Evolutionary conservation across 2,888 invertebrate species (phyloP).

Genomic region (Andrena chrysosceles): DNA sequence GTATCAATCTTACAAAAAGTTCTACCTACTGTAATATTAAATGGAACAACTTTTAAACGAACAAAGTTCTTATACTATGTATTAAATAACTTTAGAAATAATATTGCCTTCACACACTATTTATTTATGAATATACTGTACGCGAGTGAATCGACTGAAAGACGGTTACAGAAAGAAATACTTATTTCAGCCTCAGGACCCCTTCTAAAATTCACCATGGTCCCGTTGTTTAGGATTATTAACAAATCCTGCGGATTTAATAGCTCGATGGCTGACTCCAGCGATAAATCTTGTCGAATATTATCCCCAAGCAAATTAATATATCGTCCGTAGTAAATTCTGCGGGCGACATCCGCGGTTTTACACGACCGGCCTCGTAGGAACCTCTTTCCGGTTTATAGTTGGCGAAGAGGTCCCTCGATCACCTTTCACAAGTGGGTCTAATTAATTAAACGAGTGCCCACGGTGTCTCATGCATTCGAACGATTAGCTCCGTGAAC

Average conservation of each 20-base stretch:
- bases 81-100: too few relatives aligned
- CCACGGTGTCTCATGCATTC: constrained; percentile 21
- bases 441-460: constrained; percentile 47
- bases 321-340: constrained; percentile 55
- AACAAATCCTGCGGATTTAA: constrained; percentile 39
- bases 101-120: too few relatives aligned
- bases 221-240: constrained; percentile 34
- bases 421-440: constrained; percentile 15
- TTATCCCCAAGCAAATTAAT: constrained; percentile 53
- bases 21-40: too few relatives aligned
- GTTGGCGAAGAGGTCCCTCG: constrained; percentile 25
- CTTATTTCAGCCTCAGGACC: constrained; percentile 1
- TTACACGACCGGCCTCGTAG: constrained; percentile 20
- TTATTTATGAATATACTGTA: too few relatives aligned
- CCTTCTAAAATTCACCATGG: neutral
- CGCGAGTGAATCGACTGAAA: neutral
- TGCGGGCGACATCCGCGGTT: constrained; percentile 36
- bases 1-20: too few relatives aligned
- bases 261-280: constrained; percentile 26
- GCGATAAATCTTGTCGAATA: constrained; percentile 45
- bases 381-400: constrained; percentile 48
- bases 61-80: too few relatives aligned
- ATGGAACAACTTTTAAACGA: too few relatives aligned
- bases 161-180: constrained; percentile 2
- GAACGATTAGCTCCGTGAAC: constrained; percentile 38